Evolutionary conservation across 2,888 invertebrate genomes (phyloP), one percentile per base, ranked within the genome.

Genomic region (Chromoteleia sp.): DNA sequence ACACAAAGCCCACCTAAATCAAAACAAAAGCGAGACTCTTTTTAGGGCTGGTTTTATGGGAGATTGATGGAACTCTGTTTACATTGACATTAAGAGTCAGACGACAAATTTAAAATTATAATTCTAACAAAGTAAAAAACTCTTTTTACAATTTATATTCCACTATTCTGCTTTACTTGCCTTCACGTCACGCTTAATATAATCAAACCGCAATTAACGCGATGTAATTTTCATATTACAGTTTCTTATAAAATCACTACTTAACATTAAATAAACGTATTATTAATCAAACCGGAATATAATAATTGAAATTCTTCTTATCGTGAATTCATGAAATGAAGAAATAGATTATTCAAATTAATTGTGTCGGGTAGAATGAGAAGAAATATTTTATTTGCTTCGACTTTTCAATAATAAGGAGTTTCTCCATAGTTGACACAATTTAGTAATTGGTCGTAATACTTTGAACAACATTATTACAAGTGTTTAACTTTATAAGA

Each of bases 1-100:
- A 85, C 84, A 79, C 79, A 84, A 85, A 85, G 84, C 84, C 76
- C 43, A 68, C 59, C 80, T 81, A 78, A 84, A 85, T 83, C 84
- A 84, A 85, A 84, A 77, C 39, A 79, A 79, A 84, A 84, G 82
- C 82, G 75, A 65, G 58, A 63, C 33, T 58, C 58, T 45, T 58
- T 63, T 61, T 58, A 43, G 50, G 76, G 19, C 41, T 52, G 68
- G 79, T 76, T 76, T 74, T 70, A 48, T 75, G 56, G 43, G 33
- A 54, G 52, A 77, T 59, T 76, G 70, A 54, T 54, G 54, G 54
- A 33, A 12, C 54, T 3, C 14, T 68, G 56, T 59, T 80, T 70
- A 59, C 52, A 45, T 58, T 48, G 14, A 45, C 17, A 54, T 33
- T 54, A 54, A 54, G 33, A 33, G 33, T 4, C 17, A 25, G 59